These are phyloP conservation scores for Parapristionchus giblindavisi DNA, from an alignment of 2,888 invertebrate genomes.

Conservation along the genomic window DNA sequence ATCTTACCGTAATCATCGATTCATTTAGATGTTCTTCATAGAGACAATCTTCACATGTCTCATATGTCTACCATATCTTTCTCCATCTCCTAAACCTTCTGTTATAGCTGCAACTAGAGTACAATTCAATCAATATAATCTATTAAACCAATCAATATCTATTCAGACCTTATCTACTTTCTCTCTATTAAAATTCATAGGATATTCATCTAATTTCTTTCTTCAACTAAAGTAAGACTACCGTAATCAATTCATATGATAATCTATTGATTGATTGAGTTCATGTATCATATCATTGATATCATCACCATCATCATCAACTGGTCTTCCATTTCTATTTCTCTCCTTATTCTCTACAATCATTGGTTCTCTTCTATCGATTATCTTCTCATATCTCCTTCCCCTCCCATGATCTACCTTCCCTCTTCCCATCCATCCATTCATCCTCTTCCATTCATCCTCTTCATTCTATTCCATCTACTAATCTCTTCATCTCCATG, in stretches of 20 bases:
- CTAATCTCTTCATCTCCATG: too few relatives aligned
- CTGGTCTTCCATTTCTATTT: conserved; percentile 19
- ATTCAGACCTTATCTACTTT: conserved; percentile 8
- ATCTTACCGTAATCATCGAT: background rate
- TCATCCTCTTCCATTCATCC: background rate
- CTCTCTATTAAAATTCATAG: conserved; percentile 3
- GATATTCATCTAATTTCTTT: conserved; percentile 17
- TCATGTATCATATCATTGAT: conserved; percentile 13
- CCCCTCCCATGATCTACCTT: background rate
- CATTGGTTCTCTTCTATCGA: conserved; percentile 3
- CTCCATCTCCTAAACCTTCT: background rate
- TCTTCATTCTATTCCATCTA: background rate
- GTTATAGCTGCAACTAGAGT: conserved; percentile 5
- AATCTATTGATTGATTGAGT: conserved; percentile 11
- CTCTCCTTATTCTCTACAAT: conserved; percentile 28
- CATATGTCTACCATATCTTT: conserved; percentile 30
- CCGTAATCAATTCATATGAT: background rate
- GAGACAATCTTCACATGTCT: conserved; percentile 16
- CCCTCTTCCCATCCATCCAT: background rate
- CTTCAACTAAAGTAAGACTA: conserved; percentile 28
- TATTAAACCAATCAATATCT: background rate
- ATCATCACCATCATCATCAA: conserved; percentile 16
- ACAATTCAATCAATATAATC: background rate
- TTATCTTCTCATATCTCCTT: conserved; percentile 19
- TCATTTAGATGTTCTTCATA: conserved; percentile 21